Base-by-base conservation (phyloP, 30 jellyfish, hydroid and myxozoan genomes). In the Hydractinia symbiolongicarpus region DNA sequence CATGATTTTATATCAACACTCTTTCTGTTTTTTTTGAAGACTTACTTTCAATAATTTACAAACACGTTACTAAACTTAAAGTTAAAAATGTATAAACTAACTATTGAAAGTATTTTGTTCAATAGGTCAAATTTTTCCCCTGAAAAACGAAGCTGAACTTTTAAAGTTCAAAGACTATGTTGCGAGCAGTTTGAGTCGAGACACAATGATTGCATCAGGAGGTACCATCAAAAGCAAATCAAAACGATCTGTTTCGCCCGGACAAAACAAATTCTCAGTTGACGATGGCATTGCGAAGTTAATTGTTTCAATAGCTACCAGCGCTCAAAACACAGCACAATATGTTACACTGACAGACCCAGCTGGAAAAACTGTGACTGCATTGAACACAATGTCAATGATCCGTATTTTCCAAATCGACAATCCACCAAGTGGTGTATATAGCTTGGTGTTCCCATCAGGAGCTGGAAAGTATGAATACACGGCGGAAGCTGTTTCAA, bases 191-290 rank as follows among this genome's bases (percentile, higher is more conserved):
- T 74, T 89, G 76, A 61, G 20, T 20, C 15, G 86, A 17, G 88
- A 86, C 40, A 75, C 88, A 10, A 81, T 74, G 44, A 80, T 89
- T 50, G 96, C 95, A 14, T 55, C 87, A 64, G 96, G 95, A 21
- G 79, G 79, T 53, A 20, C 92, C 5, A 51, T 77, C 14, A 86
- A 87, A 51, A 87, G 89, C 5, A 81, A 82, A 10, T 30, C 80
- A 7, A 20, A 75, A 69, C 9, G 74, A 64, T 64, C 74, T 7
- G 52, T 64, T 44, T 7, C 74, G 9, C 4, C 7, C 72, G 53
- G 67, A 60, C 14, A 75, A n/a, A 53, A 76, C 67, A 67, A 51
- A 30, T 53, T 88, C 6, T 11, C 54, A 50, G 87, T 88, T 51
- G 96, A 88, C 21, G 64, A 84, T 17, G 85, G 54, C n/a, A 78